A percentile compares a stretch with the other conserved stretches of the same genome.
Conservation (phyloP, 2,797 vertebrate species). For the Pagetopsis macropterus region DNA sequence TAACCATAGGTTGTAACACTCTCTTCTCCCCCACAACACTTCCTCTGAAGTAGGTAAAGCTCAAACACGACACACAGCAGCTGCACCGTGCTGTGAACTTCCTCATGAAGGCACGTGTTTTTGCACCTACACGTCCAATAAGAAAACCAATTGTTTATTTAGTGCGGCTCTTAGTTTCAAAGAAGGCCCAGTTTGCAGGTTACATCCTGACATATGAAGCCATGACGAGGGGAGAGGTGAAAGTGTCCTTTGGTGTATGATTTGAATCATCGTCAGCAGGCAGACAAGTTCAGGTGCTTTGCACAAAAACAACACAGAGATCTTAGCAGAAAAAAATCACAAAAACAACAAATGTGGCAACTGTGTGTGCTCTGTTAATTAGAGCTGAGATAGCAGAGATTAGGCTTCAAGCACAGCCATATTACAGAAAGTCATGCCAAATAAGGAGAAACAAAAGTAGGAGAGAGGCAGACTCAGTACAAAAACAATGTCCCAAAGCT, state of each 20-base stretch:
- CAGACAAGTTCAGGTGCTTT: conserved; percentile 42
- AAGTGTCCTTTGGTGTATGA: conserved; percentile 29
- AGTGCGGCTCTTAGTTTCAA: conserved; percentile 43
- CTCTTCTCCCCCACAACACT: conserved; percentile 76
- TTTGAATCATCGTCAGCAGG: conserved; percentile 34
- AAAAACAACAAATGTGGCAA: conserved; percentile 73
- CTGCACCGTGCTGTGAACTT: conserved; percentile 66
- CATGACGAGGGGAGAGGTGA: conserved; percentile 10
- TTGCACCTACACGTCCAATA: conserved; percentile 27
- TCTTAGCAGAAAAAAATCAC: conserved; percentile 46
- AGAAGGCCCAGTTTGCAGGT: conserved; percentile 64
- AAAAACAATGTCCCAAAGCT: conserved; percentile 84
- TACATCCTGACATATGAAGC: conserved; percentile 32
- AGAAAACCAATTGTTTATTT: conserved; percentile 32
- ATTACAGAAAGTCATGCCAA: conserved; percentile 77
- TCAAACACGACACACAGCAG: conserved; percentile 68
- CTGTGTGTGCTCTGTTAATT: conserved; percentile 73
- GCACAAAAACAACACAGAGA: conserved; percentile 63
- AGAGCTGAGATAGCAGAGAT: conserved; percentile 77
- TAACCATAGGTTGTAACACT: conserved; percentile 47
- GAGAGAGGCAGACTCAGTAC: conserved; percentile 78
- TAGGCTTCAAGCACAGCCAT: conserved; percentile 77
- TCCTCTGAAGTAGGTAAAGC: conserved; percentile 80
- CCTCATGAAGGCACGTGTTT: conserved; percentile 53
- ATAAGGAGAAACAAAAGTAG: conserved; percentile 80